Percentiles rank a stretch among this genome's conserved stretches.
Evolutionary conservation across 2,113 vertebrate species (phyloP).

Genomic region (Myrmophylax atrothorax): DNA sequence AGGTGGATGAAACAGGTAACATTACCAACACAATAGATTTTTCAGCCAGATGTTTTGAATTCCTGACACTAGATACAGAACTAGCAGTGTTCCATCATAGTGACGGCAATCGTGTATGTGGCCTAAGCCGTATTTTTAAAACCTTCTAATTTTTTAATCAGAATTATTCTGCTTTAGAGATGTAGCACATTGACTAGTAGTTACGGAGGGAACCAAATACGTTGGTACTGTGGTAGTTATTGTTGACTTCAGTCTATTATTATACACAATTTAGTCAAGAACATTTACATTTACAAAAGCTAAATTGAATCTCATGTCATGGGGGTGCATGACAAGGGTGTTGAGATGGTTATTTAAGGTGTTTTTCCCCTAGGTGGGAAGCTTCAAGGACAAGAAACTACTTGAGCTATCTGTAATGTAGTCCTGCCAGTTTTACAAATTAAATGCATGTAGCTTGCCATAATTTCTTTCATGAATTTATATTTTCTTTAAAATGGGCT

Average conservation of each 20-base stretch:
- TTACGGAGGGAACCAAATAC: not conserved
- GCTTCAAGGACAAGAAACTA: not conserved
- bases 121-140: not conserved
- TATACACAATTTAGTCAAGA: not conserved
- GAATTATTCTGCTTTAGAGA: not conserved
- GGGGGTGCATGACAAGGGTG: not conserved
- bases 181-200: not conserved
- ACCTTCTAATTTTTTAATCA: not conserved
- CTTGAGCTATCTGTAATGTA: not conserved
- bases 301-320: not conserved
- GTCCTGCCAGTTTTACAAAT: slow-evolving; percentile 1
- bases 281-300: not conserved
- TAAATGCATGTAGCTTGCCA: not conserved
- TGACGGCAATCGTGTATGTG: not conserved
- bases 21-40: not conserved
- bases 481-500: not conserved
- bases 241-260: not conserved
- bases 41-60: not conserved
- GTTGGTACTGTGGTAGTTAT: not conserved
- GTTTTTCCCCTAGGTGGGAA: not conserved
- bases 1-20: not conserved
- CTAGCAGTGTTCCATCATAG: not conserved
- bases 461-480: not conserved
- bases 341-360: slow-evolving; percentile 14
- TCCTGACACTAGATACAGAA: not conserved